Evolutionary conservation across 2,113 vertebrate species (phyloP).

Genomic region (Galemys pyrenaicus): DNA sequence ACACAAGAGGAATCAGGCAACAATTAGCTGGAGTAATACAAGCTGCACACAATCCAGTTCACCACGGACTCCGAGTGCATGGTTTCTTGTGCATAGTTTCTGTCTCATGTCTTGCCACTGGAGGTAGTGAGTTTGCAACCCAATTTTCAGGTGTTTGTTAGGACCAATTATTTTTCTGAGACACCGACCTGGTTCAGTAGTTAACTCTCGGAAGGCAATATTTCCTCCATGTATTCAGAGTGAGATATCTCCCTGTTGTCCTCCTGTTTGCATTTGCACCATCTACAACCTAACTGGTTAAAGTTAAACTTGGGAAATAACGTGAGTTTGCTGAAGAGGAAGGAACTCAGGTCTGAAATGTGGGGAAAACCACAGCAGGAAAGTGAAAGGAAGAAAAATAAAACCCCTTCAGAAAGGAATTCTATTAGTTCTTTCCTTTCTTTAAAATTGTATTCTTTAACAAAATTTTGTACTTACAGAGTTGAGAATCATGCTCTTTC

Average conservation of each 20-base stretch:
- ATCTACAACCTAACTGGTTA: neutral
- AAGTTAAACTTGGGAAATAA: neutral
- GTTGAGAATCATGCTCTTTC: neutral
- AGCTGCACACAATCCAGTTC: neutral
- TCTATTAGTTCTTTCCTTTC: neutral
- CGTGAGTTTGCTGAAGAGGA: neutral
- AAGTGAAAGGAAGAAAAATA: neutral
- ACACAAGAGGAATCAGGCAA: neutral
- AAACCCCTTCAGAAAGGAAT: neutral
- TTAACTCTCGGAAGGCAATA: neutral
- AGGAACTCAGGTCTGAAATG: neutral
- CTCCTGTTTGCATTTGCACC: neutral
- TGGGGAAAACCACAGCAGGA: neutral
- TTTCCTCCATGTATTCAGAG: neutral
- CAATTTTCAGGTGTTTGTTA: neutral
- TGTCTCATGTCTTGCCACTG: neutral
- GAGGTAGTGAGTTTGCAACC: neutral
- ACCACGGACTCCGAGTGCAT: accelerated
- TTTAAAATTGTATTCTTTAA: neutral
- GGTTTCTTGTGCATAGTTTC: accelerated
- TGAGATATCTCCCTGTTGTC: neutral
- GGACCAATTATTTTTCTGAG: neutral
- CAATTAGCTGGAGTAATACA: neutral
- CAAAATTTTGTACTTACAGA: neutral
- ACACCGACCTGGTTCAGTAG: neutral